These are phyloP conservation scores for Furnarius figulus DNA, from an alignment of 2,113 vertebrate species.

Conservation along the genomic window DNA sequence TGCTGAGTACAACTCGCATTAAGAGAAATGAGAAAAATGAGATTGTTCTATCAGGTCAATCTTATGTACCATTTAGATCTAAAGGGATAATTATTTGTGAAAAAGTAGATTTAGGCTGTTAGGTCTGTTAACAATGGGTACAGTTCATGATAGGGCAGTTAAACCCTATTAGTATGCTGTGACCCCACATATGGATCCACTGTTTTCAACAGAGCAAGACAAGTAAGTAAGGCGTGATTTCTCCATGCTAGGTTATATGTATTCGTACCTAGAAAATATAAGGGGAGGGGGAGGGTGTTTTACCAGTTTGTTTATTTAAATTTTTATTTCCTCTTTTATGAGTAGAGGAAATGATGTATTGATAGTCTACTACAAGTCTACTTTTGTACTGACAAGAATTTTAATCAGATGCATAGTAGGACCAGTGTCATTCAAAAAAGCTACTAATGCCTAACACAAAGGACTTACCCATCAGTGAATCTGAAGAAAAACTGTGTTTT, in stretches of 20 bases:
- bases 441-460: not conserved
- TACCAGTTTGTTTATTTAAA: not conserved
- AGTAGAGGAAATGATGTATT: not conserved
- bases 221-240: not conserved
- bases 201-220: not conserved
- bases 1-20: not conserved
- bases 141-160: not conserved
- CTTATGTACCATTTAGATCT: not conserved
- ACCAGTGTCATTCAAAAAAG: not conserved
- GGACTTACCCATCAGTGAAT: not conserved
- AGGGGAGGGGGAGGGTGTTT: fast-evolving
- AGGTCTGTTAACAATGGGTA: not conserved
- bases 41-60: not conserved
- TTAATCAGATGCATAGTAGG: not conserved
- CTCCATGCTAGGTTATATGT: not conserved
- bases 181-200: not conserved
- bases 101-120: not conserved
- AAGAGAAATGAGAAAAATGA: not conserved
- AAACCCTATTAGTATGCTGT: not conserved
- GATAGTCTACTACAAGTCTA: not conserved
- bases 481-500: not conserved
- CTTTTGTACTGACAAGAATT: not conserved
- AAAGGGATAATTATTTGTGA: not conserved
- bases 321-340: not conserved
- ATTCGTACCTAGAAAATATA: not conserved